Base-by-base conservation (phyloP, 2,113 vertebrate species). In the Neopipo cinnamomea region DNA sequence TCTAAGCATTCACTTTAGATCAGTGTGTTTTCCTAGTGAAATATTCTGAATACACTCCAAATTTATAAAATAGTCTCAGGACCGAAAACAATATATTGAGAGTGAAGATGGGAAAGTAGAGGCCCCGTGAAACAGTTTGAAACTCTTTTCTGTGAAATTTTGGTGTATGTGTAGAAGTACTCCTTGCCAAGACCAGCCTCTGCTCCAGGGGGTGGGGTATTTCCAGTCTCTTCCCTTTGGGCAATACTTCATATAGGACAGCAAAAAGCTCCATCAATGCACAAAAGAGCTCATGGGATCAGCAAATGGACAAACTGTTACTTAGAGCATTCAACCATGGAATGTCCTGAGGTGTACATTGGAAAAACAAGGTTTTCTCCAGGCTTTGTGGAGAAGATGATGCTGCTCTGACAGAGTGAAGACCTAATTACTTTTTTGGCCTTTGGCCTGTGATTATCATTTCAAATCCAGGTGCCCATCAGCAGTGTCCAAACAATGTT, bases 401-500 rank as follows among this genome's bases (percentile, higher is more conserved):
- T 74, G 41, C 31, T 4, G 9, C 41, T 89, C 62, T 92, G 72
- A 81, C 46, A 88, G 41, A 49, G 44, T 61, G 62, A 88, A 61
- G 68, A 5, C 41, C 24, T 19, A 11, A 25, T 65, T 25, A 72
- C 27, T 76, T 75, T 87, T 87, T 23, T 66, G 78, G 63, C 58
- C 78, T 89, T 79, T 90, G 62, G 74, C 66, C 42, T 37, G 5
- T 58, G 22, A 72, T 15, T 35, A 31, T 75, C 61, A 35, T 72
- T 95, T 87, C 84, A 75, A 41, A 73, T 44, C 74, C 74, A 62
- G 44, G 81, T 46, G 58, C 49, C 81, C 81, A 75, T 61, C 87
- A 92, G 56, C 80, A 79, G 37, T 9, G 33, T 82, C 74, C 53
- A 87, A 88, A 49, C 58, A 81, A 49, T 19, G 49, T 49, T 85